These are phyloP conservation scores for Yponomeuta malinellus DNA, from an alignment of 2,888 invertebrate genomes.

Conservation along the genomic window DNA sequence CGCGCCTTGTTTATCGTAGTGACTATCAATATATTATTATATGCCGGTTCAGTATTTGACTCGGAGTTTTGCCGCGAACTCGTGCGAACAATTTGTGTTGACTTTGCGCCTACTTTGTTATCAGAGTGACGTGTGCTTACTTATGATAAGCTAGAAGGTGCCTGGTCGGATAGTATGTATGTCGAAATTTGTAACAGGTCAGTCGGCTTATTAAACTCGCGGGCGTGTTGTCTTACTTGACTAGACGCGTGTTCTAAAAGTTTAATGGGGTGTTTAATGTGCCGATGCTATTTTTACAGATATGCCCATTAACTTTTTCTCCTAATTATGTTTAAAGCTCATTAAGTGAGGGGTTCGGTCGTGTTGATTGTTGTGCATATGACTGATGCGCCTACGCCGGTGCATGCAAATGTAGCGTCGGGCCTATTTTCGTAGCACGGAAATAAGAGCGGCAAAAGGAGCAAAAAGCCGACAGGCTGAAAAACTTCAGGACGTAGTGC, in stretches of 20 bases:
- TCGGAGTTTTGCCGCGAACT: conserved; percentile 35
- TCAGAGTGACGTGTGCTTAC: conserved; percentile 34
- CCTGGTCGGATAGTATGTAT: conserved; percentile 36
- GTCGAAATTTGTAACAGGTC: conserved; percentile 28
- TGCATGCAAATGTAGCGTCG: conserved; percentile 63
- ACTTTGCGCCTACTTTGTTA: conserved; percentile 33
- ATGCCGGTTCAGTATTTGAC: conserved; percentile 37
- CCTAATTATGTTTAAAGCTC: conserved; percentile 16
- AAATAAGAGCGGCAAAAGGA: conserved; percentile 75
- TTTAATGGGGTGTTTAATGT: conserved; percentile 16
- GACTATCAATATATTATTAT: conserved; percentile 34
- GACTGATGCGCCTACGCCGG: conserved; percentile 60
- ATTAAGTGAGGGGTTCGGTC: conserved; percentile 26
- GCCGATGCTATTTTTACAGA: conserved; percentile 13
- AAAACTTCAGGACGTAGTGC: conserved; percentile 70
- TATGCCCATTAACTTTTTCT: neutral
- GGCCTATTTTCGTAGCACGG: conserved; percentile 75
- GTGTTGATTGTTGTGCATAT: conserved; percentile 34
- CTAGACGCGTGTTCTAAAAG: conserved; percentile 14
- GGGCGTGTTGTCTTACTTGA: conserved; percentile 21
- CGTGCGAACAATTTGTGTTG: conserved; percentile 37
- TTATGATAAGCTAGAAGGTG: conserved; percentile 38
- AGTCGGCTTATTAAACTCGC: conserved; percentile 23
- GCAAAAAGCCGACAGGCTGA: conserved; percentile 68
- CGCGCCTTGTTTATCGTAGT: conserved; percentile 37